A percentile compares a stretch with the other conserved stretches of the same genome.
Conservation (phyloP, 1,140 invertebrate species). For the Antheraea mylitta region DNA sequence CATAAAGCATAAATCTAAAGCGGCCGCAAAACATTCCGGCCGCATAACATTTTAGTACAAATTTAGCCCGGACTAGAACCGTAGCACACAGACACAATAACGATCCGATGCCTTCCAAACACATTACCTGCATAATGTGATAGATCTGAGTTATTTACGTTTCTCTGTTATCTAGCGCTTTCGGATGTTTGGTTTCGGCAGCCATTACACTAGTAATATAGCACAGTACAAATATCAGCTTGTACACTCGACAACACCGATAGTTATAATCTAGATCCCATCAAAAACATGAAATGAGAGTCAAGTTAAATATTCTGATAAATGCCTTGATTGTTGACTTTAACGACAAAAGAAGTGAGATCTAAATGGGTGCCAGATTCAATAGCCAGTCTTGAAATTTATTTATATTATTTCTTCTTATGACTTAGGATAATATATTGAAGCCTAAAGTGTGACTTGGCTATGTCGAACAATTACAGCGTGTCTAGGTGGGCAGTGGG, state of each 20-base stretch:
- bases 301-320: too few relatives aligned
- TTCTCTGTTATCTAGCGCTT: not conserved
- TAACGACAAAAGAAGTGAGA: too few relatives aligned
- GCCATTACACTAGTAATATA: not conserved
- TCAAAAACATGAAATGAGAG: too few relatives aligned
- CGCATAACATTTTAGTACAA: not conserved
- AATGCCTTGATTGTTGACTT: too few relatives aligned
- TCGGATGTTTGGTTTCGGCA: not conserved
- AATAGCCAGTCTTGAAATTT: too few relatives aligned
- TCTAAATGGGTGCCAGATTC: too few relatives aligned
- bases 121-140: conserved; percentile 1
- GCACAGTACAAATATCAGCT: not conserved
- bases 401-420: too few relatives aligned
- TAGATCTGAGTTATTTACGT: conserved; percentile 1
- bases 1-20: not conserved
- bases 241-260: not conserved
- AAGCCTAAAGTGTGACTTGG: too few relatives aligned
- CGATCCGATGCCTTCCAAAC: not conserved
- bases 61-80: not conserved
- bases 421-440: too few relatives aligned
- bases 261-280: too few relatives aligned
- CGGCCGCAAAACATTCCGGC: not conserved
- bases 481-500: too few relatives aligned
- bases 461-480: too few relatives aligned
- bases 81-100: not conserved